Evolutionary conservation across 1,140 invertebrate genomes (phyloP), one percentile per base, ranked within the genome.

Genomic region (Probaryconus sp.): DNA sequence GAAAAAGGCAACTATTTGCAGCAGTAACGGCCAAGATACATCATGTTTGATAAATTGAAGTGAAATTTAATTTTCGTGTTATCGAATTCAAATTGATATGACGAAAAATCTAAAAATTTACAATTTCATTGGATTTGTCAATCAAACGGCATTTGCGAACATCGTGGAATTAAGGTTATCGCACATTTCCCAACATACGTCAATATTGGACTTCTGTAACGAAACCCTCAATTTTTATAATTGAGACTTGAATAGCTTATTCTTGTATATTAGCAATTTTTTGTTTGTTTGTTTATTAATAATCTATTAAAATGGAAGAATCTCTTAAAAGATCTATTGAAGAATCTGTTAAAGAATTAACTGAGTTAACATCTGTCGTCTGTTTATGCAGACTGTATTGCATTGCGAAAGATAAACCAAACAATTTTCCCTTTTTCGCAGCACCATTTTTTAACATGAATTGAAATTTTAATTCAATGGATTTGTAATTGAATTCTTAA

Each of bases 121-220:
- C 73, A 71, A 71, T 71, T 71, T 67, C 73, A 76, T 76, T 76
- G 60, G 51, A 76, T 76, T 71, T 65, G 64, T 56, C 55, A 76
- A 67, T 76, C 67, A 67, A 76, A 40, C 24, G 48, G 61, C 17
- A 67, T 67, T 64, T 63, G 65, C 72, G 61, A 61, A 75, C 60
- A 67, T 70, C 60, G 53, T 9, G 30, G 35, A 64, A 69, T 68
- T 50, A 74, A 68, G 43, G 58, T 69, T 69, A 68, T 74, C 55
- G 43, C 60, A 11, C 14, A 35, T n/a, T 10, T 30, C 20, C 20
- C 33, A 31, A 26, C 37, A 31, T 35, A 40, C 42, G 47, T 56
- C 68, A 72, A 64, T 64, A 72, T 72, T 33, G 31, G 37, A 17
- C 35, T 40, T 35, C 18, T 48, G 4, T 48, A 30, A 38, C 21